phyloP scores from a whole-genome alignment of 1,140 invertebrate species.

The Lethrus apterus region DNA sequence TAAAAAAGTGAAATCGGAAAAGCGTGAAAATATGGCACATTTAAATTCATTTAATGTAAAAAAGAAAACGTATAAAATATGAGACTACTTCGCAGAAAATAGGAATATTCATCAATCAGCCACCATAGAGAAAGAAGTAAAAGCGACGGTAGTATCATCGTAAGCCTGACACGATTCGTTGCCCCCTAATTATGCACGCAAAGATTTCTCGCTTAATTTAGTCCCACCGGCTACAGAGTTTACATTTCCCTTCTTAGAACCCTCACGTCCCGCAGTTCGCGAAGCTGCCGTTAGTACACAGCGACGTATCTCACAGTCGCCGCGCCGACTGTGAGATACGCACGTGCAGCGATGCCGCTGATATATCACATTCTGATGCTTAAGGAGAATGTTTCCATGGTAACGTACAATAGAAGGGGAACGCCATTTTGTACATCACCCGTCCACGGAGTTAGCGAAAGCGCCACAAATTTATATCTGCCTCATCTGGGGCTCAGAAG shows the following conservation, averaged over 20 bases:
- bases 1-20: background rate
- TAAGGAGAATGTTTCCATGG: slow-evolving; percentile 33
- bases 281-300: background rate
- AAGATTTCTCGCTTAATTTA: slow-evolving; percentile 40
- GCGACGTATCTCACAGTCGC: slow-evolving; percentile 5
- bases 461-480: slow-evolving; percentile 44
- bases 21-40: slow-evolving; percentile 13
- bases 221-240: slow-evolving; percentile 29
- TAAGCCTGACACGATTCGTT: slow-evolving; percentile 37
- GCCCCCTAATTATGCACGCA: slow-evolving; percentile 38
- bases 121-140: slow-evolving; percentile 9
- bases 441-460: slow-evolving; percentile 36
- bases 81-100: slow-evolving; percentile 12
- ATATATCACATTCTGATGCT: slow-evolving; percentile 24
- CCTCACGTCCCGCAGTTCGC: background rate
- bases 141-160: slow-evolving; percentile 11
- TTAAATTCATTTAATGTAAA: slow-evolving; percentile 13
- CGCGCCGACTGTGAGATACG: slow-evolving; percentile 12
- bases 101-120: slow-evolving; percentile 20
- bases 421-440: slow-evolving; percentile 38
- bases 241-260: slow-evolving; percentile 7
- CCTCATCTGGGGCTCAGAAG: slow-evolving; percentile 43
- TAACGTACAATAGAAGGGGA: slow-evolving; percentile 25
- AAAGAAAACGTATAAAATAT: slow-evolving; percentile 13
- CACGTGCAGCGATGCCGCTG: background rate